phyloP scores from a whole-genome alignment of 2,888 invertebrate species.

The Gymnocheta viridis region DNA sequence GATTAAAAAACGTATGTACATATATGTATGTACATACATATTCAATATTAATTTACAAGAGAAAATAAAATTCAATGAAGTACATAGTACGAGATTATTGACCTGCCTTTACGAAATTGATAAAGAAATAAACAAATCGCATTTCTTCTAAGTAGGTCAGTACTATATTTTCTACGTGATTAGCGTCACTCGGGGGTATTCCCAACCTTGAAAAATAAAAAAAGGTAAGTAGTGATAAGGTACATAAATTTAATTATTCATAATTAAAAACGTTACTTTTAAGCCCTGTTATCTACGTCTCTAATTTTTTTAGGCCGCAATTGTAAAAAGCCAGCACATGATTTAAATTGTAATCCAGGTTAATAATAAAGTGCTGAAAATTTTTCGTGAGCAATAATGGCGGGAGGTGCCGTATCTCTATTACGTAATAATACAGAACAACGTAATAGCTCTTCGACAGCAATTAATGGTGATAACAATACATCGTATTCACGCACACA shows the following conservation, averaged over 20 bases:
- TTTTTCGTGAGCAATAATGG: constrained; percentile 65
- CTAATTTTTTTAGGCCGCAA: not conserved
- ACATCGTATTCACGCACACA: constrained; percentile 66
- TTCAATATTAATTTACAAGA: constrained; percentile 7
- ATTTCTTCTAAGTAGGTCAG: constrained; percentile 60
- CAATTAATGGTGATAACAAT: constrained; percentile 52
- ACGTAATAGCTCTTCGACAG: constrained; percentile 59
- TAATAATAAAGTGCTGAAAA: not conserved
- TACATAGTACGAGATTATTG: constrained; percentile 53
- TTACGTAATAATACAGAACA: constrained; percentile 69
- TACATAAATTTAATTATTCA: not conserved
- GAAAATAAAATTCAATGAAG: constrained; percentile 5
- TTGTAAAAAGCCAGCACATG: constrained; percentile 37
- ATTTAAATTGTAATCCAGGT: not conserved
- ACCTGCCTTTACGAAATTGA: constrained; percentile 65
- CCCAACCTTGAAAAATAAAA: constrained; percentile 61
- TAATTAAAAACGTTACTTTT: constrained; percentile 5
- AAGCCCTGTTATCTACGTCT: not conserved
- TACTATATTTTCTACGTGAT: constrained; percentile 11
- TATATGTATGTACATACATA: not conserved
- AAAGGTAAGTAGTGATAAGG: constrained; percentile 46
- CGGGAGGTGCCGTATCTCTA: constrained; percentile 71
- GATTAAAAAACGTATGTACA: not conserved
- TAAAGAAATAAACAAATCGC: constrained; percentile 58
- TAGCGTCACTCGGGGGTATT: constrained; percentile 56